phyloP scores from a whole-genome alignment of 2,888 invertebrate species.

The Caenorhabditis drosophilae region DNA sequence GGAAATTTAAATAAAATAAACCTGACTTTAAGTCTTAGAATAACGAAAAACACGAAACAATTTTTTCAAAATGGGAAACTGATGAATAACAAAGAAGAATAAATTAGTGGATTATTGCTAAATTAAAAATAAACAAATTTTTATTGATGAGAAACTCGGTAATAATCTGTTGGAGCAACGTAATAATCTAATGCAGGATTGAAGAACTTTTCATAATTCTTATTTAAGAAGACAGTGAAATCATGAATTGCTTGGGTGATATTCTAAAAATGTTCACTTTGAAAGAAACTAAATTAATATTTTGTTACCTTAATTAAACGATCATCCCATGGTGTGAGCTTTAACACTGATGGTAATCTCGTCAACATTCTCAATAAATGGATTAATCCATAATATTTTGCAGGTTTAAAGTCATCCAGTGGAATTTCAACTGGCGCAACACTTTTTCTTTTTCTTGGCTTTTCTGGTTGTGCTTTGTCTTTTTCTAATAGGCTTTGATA shows the following conservation, averaged over 20 bases:
- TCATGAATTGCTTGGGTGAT: conserved; percentile 13
- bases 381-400: conserved; percentile 30
- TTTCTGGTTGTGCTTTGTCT: conserved; percentile 14
- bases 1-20: too few species aligned
- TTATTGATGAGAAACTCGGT: conserved; percentile 3
- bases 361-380: conserved; percentile 40
- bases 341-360: conserved; percentile 14
- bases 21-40: too few species aligned
- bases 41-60: too few species aligned
- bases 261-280: background rate
- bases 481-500: conserved; percentile 15
- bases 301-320: conserved; percentile 19
- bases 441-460: conserved; percentile 6
- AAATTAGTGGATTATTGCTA: too few species aligned
- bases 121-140: too few species aligned
- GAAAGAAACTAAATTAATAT: background rate
- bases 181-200: background rate
- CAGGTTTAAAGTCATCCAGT: conserved; percentile 20
- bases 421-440: background rate
- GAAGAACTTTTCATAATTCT: conserved; percentile 11
- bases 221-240: conserved; percentile 34
- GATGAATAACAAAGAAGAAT: too few species aligned
- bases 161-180: background rate
- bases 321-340: conserved; percentile 25
- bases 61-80: too few species aligned